Evolutionary conservation across 2,888 invertebrate species (phyloP), one percentile per base, ranked within the genome.

Genomic region (Hypomecis punctinalis): DNA sequence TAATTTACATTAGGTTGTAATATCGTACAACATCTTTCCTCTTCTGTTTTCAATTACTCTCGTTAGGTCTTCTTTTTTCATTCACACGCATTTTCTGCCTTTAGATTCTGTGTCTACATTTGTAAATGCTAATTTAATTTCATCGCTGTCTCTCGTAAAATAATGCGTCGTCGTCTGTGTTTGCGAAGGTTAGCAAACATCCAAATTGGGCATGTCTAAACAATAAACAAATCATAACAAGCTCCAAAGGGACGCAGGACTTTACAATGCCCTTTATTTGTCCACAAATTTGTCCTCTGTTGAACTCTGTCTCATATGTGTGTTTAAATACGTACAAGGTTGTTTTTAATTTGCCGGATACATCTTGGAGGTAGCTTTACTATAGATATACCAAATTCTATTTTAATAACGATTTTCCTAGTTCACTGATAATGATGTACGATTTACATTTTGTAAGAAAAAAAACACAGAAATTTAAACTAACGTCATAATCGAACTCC

Each of bases 221-320:
- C 82, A 86, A 80, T 84, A 81, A 84, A 85, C 85, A 88, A 84
- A 83, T 85, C 82, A 85, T 89, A 89, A 89, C 87, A 82, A 85
- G 82, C 78, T 79, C 86, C 83, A 63, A 70, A 79, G 85, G 88
- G 83, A 76, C 77, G 72, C 61, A 73, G 76, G 79, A 81, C 76
- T 86, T 84, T 82, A 76, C 76, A 76, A 81, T 77, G 79, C 79
- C 75, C 76, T 77, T 74, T 80, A 75, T 79, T 79, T 77, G 77
- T 69, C 66, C 61, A 73, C 72, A 78, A 78, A 76, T 77, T 74
- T 67, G 76, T 76, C 79, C 75, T 79, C 78, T 75, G 73, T 76
- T 68, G 57, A 75, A 61, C 68, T 76, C 72, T 75, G 74, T 74
- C 74, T 71, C 70, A 74, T 65, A 65, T 68, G 43, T 63, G 52